Conservation (phyloP, 2,888 invertebrate species). For the Lochmaea crataegi region DNA sequence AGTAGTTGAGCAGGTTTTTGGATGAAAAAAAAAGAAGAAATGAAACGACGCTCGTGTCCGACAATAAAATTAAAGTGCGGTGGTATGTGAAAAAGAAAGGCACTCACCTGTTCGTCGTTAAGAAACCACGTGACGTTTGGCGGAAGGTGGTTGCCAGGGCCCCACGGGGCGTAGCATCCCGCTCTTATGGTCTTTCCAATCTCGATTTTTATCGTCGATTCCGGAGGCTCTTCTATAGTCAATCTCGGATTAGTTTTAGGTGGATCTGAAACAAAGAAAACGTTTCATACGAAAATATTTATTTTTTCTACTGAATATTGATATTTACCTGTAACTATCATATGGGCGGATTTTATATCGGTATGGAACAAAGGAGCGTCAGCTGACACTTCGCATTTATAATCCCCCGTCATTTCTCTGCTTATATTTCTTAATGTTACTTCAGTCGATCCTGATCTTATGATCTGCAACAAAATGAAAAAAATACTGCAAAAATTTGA, state of each 20-base stretch:
- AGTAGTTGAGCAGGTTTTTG: too few relatives aligned
- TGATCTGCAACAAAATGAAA: conserved; percentile 60
- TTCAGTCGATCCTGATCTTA: conserved; percentile 62
- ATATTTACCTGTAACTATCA: conserved; percentile 63
- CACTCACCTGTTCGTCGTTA: conserved; percentile 63
- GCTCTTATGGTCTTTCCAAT: conserved; percentile 64
- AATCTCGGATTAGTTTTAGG: conserved; percentile 62
- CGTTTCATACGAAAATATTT: background rate
- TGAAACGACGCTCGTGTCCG: too few relatives aligned
- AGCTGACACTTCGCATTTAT: conserved; percentile 66
- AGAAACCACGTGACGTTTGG: conserved; percentile 67
- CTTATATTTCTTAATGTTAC: conserved; percentile 63
- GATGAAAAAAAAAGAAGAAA: too few relatives aligned
- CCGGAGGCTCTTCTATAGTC: conserved; percentile 58
- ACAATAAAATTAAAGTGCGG: too few relatives aligned
- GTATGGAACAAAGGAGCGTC: conserved; percentile 65
- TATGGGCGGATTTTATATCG: conserved; percentile 61
- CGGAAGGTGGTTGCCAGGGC: conserved; percentile 57
- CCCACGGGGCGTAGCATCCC: conserved; percentile 61
- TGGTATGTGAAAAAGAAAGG: background rate
- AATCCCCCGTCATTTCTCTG: conserved; percentile 62
- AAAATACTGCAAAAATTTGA: too few relatives aligned
- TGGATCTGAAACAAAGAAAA: conserved; percentile 58
- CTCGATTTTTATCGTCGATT: conserved; percentile 60
- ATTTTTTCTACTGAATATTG: background rate